phyloP scores from a whole-genome alignment of 2,113 vertebrate genomes.

The Nyctibius bracteatus region DNA sequence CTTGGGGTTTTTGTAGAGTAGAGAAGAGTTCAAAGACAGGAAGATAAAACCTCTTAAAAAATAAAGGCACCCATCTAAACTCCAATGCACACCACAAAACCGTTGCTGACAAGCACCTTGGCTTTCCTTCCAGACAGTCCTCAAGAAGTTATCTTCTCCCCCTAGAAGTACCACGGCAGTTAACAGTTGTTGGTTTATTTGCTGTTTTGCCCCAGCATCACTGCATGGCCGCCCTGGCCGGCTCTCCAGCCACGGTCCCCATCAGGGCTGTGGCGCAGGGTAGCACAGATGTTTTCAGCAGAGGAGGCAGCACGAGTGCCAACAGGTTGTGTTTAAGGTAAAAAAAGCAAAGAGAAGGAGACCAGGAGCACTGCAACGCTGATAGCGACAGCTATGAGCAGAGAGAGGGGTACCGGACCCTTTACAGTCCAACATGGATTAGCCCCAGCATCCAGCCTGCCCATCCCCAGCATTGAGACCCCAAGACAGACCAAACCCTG shows the following conservation, averaged over 20 bases:
- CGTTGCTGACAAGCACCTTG: neutral
- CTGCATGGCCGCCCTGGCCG: fast-evolving
- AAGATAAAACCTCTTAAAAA: neutral
- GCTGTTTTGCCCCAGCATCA: neutral
- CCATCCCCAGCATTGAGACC: neutral
- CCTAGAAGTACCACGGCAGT: neutral
- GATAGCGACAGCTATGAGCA: fast-evolving
- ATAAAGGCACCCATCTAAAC: neutral
- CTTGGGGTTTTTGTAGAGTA: neutral
- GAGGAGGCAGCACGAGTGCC: neutral
- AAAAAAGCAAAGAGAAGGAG: neutral
- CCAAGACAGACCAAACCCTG: neutral
- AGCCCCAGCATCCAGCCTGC: neutral
- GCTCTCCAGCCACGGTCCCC: fast-evolving
- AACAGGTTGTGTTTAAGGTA: neutral
- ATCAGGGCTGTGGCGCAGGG: neutral
- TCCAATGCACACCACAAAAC: neutral
- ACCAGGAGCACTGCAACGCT: neutral
- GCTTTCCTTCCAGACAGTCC: neutral
- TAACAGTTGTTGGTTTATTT: neutral
- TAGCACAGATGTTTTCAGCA: neutral
- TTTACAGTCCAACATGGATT: fast-evolving
- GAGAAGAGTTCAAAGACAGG: neutral
- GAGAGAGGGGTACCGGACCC: neutral
- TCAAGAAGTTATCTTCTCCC: neutral